phyloP scores from a whole-genome alignment of 2,888 invertebrate genomes.

The Amphipyra berbera region DNA sequence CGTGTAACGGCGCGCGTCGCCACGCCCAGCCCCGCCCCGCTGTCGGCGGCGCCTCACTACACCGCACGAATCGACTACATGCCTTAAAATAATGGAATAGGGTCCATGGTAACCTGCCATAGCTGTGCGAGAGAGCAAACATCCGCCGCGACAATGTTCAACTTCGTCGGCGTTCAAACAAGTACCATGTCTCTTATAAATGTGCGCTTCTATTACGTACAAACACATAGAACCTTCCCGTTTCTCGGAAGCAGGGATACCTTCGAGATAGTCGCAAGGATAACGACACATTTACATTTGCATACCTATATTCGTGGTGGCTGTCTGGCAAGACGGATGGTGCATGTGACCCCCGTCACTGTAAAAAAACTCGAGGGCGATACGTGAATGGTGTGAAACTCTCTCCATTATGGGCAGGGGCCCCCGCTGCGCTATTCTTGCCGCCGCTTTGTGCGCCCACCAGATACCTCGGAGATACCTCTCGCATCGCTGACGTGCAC shows the following conservation, averaged over 20 bases:
- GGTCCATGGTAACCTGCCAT: conserved; percentile 17
- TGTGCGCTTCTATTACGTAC: background rate
- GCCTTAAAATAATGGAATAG: conserved; percentile 42
- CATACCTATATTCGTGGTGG: conserved; percentile 64
- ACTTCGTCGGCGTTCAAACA: conserved; percentile 1
- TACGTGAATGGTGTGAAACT: conserved; percentile 82
- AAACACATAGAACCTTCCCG: background rate
- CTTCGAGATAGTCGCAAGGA: conserved; percentile 34
- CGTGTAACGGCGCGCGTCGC: conserved; percentile 63
- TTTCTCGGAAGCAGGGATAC: conserved; percentile 28
- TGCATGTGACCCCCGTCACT: conserved; percentile 75
- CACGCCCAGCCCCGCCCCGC: conserved; percentile 85
- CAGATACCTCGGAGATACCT: conserved; percentile 65
- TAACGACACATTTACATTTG: conserved; percentile 63
- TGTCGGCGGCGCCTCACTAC: conserved; percentile 59
- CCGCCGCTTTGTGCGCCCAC: conserved; percentile 74
- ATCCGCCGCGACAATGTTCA: conserved; percentile 9
- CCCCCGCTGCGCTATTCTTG: conserved; percentile 82
- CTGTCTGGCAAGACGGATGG: conserved; percentile 74
- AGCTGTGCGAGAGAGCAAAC: conserved; percentile 26
- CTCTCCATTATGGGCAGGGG: conserved; percentile 73
- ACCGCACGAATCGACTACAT: conserved; percentile 25
- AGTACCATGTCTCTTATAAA: conserved; percentile 5
- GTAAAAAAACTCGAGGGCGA: conserved; percentile 73
- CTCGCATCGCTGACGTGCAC: conserved; percentile 73